phyloP scores from a whole-genome alignment of 2,888 invertebrate species.

The Epinotia demarniana region DNA sequence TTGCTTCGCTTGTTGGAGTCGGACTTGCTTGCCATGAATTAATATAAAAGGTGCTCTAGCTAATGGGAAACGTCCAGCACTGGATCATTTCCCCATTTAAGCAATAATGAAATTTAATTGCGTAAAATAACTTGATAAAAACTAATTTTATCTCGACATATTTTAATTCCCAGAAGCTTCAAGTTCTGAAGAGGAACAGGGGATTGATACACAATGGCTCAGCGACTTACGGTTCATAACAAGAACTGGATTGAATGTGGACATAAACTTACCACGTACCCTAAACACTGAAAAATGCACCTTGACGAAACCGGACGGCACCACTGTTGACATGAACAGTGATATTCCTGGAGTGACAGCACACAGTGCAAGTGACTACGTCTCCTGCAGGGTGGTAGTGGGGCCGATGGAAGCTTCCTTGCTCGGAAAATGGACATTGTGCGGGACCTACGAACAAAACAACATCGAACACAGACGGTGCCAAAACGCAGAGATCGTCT shows the following conservation, averaged over 20 bases:
- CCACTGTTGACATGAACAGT: constrained; percentile 1
- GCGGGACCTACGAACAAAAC: constrained; percentile 42
- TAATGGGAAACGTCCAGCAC: too few relatives aligned
- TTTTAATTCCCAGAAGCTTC: constrained; percentile 20
- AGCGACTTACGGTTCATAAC: constrained; percentile 25
- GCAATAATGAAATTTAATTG: too few relatives aligned
- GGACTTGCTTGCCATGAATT: too few relatives aligned
- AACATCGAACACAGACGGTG: constrained; percentile 36
- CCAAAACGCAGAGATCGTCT: constrained; percentile 35
- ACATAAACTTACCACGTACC: constrained; percentile 40
- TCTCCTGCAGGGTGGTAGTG: constrained; percentile 44
- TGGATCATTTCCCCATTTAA: too few relatives aligned
- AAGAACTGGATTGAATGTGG: constrained; percentile 33
- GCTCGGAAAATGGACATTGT: constrained; percentile 44
- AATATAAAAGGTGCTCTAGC: too few relatives aligned
- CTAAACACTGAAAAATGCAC: constrained; percentile 40
- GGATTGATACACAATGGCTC: constrained; percentile 26
- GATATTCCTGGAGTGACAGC: constrained; percentile 30
- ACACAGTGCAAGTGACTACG: constrained; percentile 37
- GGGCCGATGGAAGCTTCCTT: constrained; percentile 40
- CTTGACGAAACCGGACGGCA: constrained; percentile 27
- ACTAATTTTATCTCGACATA: neutral
- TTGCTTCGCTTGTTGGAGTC: too few relatives aligned
- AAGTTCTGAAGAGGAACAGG: constrained; percentile 32
- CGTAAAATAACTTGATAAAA: neutral